Base-by-base conservation (phyloP, 2,797 vertebrate genomes). In the Mareca penelope region DNA sequence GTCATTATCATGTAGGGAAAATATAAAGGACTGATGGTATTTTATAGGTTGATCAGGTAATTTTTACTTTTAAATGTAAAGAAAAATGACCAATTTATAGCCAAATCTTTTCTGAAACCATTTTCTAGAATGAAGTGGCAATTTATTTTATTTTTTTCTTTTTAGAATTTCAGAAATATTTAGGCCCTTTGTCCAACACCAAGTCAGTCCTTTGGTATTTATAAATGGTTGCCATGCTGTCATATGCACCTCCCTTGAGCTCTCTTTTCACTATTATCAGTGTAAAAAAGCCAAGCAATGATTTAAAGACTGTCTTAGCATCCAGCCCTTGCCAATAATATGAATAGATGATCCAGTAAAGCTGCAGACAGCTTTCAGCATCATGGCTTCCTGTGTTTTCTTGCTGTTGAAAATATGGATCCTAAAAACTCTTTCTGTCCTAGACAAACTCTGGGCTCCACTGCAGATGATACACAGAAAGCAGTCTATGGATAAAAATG, bases 221-320 rank as follows among this genome's bases (percentile, higher is more conserved):
- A 21, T 40, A 65, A 93, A 33, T 7, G 1, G 4, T 67, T 69
- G 8, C 3, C 3, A 5, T 78, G 44, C 39, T 63, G 15, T 15
- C 15, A 15, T 2, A 55, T 4, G 8, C 18, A 28, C 33, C 31
- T 35, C 4, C 1, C 14, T 61, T 0, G 0, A 33, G 18, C 4
- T 6, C 79, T 87, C 86, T 48, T 10, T 29, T 48, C 12, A 48
- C 21, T 48, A 22, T 48, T 28, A 33, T 48, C 33, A 59, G 9
- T 1, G 3, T 44, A 72, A 40, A 42, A 28, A 53, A 37, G 7
- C 6, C 7, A 29, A 79, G 14, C 12, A 50, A 29, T 63, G 23
- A 46, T 55, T 88, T 65, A 21, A 22, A 57, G 5, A 8, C 33
- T 70, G 22, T 23, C 46, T 48, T 48, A 48, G 46, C 12, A 48